These are phyloP conservation scores for Synergus umbraculus DNA, from an alignment of 2,888 invertebrate species.

Conservation along the genomic window DNA sequence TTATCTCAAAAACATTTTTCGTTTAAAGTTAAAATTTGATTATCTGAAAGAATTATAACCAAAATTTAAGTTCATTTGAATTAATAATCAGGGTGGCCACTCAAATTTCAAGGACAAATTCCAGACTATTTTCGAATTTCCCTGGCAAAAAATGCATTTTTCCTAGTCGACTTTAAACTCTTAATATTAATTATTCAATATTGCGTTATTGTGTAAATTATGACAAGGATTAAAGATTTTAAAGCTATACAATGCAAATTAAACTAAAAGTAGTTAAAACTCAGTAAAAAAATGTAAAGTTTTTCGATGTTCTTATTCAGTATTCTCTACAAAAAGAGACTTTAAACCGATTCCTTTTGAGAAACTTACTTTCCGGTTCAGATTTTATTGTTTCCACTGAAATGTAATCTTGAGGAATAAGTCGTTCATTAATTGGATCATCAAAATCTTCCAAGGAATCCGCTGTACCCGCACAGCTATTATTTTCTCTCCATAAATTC, in stretches of 20 bases:
- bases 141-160: no score
- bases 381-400: not conserved
- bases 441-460: slow-evolving; percentile 19
- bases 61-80: not conserved
- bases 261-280: no score
- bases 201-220: no score
- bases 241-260: no score
- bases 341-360: not conserved
- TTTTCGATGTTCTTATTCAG: no score
- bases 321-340: not conserved
- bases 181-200: no score
- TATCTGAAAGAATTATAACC: slow-evolving; percentile 31
- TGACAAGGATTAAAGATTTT: no score
- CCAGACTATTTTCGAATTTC: no score
- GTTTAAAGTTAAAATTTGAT: not conserved
- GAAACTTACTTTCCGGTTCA: slow-evolving; percentile 5
- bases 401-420: not conserved
- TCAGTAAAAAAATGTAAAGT: no score
- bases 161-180: no score
- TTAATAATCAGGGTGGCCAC: not conserved
- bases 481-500: not conserved
- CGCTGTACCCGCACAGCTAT: not conserved
- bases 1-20: no score
- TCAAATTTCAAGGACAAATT: no score
- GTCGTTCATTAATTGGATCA: slow-evolving; percentile 12